Percentiles rank a stretch among this genome's conserved stretches.
These are phyloP conservation scores for Aviceda subcristata DNA, from an alignment of 2,113 vertebrate genomes.

Conservation along the genomic window DNA sequence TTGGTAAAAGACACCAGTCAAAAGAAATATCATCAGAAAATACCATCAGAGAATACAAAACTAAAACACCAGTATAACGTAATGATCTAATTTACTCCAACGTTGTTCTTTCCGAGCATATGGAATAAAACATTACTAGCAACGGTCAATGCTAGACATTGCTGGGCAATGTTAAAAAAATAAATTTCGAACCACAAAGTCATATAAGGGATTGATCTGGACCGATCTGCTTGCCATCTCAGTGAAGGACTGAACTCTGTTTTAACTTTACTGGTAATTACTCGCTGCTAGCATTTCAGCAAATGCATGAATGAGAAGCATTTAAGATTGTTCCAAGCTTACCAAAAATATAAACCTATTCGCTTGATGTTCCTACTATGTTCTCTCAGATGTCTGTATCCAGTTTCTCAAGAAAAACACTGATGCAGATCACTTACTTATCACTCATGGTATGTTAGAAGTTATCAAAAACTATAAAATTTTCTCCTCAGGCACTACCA, in stretches of 20 bases:
- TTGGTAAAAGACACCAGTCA: neutral
- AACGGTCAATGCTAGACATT: neutral
- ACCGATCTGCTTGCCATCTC: neutral
- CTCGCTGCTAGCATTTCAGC: neutral
- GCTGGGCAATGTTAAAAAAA: neutral
- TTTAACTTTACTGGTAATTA: neutral
- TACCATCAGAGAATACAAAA: neutral
- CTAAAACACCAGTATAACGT: accelerated
- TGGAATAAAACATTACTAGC: neutral
- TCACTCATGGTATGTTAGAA: neutral
- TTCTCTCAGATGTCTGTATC: neutral
- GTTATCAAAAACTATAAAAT: neutral
- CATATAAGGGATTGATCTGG: neutral
- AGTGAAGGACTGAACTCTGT: neutral
- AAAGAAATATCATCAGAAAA: neutral
- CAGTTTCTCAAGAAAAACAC: neutral
- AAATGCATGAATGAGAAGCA: neutral
- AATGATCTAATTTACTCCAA: neutral
- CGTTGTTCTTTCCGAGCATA: neutral
- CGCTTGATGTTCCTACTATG: neutral
- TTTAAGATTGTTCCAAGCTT: neutral
- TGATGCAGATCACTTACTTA: neutral
- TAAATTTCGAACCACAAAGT: neutral
- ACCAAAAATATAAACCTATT: neutral
- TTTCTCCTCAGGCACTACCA: neutral